Evolutionary conservation across 2,797 vertebrate species (phyloP), one percentile per base, ranked within the genome.

Genomic region (Petrocephalus schoutedeni): DNA sequence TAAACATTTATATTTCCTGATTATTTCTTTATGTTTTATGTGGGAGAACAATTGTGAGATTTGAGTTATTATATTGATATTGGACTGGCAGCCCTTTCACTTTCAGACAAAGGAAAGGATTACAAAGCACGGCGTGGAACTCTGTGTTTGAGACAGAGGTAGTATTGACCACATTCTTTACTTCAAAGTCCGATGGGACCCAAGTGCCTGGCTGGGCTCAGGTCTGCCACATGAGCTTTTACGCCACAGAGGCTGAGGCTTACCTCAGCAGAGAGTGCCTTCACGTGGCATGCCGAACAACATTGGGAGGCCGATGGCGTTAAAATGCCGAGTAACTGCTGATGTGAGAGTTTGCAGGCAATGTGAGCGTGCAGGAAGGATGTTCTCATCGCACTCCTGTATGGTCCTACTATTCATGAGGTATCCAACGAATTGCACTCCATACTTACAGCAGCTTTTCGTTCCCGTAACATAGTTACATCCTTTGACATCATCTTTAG

Each of bases 1-100:
- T 86, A 88, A 56, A 56, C 87, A 86, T 58, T 88, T 83, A 88
- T 83, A 59, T 82, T 87, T 64, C 2, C 12, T 56, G 41, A 67
- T 32, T 67, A 67, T 67, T 67, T 12, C 28, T 12, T 28, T 64
- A 10, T 67, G 49, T 6, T 32, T 67, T 86, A 64, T 21, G 16
- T 41, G 54, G 10, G 28, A 64, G 86, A 41, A 87, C 61, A 12
- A 19, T 19, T 21, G 14, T 80, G 71, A 45, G 80, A 87, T 57
- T 57, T 23, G 53, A 54, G 49, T 77, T 77, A 58, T 41, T 56
- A 58, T 74, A 36, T 6, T 49, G 10, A 58, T 74, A 36, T 6
- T 49, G 10, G 8, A 19, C 86, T 87, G 7, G 53, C 58, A 67
- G 21, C 28, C 59, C 7, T n/a, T 64, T 61, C 53, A 82, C 41